Base-by-base conservation (phyloP, 1,140 invertebrate species). In the Pseudomyrmex dendroicus region DNA sequence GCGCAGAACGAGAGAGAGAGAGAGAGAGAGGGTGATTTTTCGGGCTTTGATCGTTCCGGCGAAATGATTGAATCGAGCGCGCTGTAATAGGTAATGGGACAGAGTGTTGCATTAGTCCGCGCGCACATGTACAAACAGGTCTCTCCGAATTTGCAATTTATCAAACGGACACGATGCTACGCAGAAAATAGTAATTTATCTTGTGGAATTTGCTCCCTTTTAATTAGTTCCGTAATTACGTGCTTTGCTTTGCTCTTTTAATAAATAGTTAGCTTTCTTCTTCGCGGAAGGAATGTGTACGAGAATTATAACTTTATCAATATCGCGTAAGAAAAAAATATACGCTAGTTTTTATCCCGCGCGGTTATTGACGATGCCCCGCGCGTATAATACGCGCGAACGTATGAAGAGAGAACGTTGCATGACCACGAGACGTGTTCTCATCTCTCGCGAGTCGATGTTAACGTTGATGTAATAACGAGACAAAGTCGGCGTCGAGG, bases 381-480 rank as follows among this genome's bases (percentile, higher is more conserved):
- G 50, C n/a, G n/a, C n/a, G 59, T 54, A 56, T 10, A 35, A 68
- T 7, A 4, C 4, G 17, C 4, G 17, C 20, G 9, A 57, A 72
- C 48, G 76, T 52, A 17, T 3, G 7, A 10, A 70, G 48, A 44
- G 50, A 46, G 35, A 20, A 22, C 12, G 54, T 80, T 46, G 25
- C 73, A 20, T 59, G 54, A 68, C 74, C 64, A 48, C 46, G 63
- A 78, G 64, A 78, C 54, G 9, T 4, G 25, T 64, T 57, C 67
- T 70, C 67, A 54, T 54, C 76, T 54, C 76, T 70, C 54, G 54
- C 52, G 74, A 78, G 74, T 56, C 63, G 76, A 50, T 59, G 76
- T 80, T 35, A 80, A 80, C 76, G 15, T 80, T 72, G 54, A 80
- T 80, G 76, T 80, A 80, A 80, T 80, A 80, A 48, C 76, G 76